A percentile compares a stretch with the other conserved stretches of the same genome.
phyloP scores from a whole-genome alignment of 2,888 invertebrate genomes.

The Autographa pulchrina region DNA sequence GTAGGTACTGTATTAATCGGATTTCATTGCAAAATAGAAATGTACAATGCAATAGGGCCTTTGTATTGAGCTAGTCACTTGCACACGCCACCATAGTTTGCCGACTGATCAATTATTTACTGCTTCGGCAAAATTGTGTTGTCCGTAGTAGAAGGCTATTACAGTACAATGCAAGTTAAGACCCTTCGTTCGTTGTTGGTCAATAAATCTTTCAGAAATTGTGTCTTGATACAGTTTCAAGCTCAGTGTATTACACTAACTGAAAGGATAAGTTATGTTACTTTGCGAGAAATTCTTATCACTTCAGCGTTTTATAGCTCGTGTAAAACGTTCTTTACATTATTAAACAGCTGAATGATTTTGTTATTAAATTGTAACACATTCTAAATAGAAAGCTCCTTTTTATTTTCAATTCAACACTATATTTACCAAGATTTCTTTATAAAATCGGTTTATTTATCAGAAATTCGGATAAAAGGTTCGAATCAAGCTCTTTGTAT shows the following conservation, averaged over 20 bases:
- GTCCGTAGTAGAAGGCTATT: not conserved
- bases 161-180: not conserved
- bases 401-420: not conserved
- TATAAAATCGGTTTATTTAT: not conserved
- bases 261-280: not conserved
- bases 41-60: conserved; percentile 10
- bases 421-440: not conserved
- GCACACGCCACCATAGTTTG: not conserved
- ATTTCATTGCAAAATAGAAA: conserved; percentile 22
- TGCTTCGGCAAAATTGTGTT: not conserved
- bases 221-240: not conserved
- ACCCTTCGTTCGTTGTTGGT: conserved; percentile 4
- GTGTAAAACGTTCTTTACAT: not conserved
- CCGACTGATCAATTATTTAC: not conserved
- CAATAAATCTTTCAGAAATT: not conserved
- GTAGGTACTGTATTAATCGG: not conserved
- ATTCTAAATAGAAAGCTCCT: not conserved
- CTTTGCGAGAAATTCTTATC: not conserved
- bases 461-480: not conserved
- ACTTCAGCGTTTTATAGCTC: not conserved
- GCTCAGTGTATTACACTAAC: not conserved
- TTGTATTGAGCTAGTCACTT: conserved; percentile 1
- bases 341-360: not conserved
- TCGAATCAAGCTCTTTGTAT: not conserved
- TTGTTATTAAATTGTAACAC: not conserved